Percentiles rank a stretch among this genome's conserved stretches.
Conservation (phyloP, 2,888 invertebrate species). For the Apeira syringaria region DNA sequence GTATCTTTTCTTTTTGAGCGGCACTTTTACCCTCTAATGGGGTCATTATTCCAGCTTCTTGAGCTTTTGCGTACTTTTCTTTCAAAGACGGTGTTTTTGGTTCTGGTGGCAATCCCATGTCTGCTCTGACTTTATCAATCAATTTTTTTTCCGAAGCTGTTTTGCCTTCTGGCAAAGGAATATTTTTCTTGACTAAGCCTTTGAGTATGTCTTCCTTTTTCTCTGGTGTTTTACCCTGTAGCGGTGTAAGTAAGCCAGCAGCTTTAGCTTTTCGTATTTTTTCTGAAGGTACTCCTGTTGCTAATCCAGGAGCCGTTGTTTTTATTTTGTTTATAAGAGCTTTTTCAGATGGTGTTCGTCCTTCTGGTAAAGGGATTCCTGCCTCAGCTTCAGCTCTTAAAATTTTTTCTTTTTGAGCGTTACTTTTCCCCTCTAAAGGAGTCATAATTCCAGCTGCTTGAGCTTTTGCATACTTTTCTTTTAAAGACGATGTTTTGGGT, state of each 20-base stretch:
- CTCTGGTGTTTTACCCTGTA: constrained; percentile 31
- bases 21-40: constrained; percentile 39
- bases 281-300: constrained; percentile 13
- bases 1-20: constrained; percentile 36
- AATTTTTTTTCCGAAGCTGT: constrained; percentile 32
- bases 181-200: background rate
- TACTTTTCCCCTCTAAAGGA: constrained; percentile 36
- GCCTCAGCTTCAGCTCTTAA: constrained; percentile 26
- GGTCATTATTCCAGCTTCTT: constrained; percentile 33
- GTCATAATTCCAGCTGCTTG: constrained; percentile 33
- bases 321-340: constrained; percentile 23
- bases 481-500: constrained; percentile 28
- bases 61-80: constrained; percentile 30
- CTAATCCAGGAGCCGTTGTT: background rate
- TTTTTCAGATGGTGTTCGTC: constrained; percentile 38
- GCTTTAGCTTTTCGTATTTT: constrained; percentile 34
- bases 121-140: constrained; percentile 30
- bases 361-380: constrained; percentile 38
- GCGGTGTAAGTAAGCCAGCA: constrained; percentile 32
- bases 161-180: background rate
- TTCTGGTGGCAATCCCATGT: constrained; percentile 34
- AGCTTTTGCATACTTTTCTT: constrained; percentile 16
- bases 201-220: constrained; percentile 17
- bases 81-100: constrained; percentile 27
- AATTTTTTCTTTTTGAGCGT: constrained; percentile 35